phyloP scores from a whole-genome alignment of 2,888 invertebrate genomes.

The Tipula lateralis region DNA sequence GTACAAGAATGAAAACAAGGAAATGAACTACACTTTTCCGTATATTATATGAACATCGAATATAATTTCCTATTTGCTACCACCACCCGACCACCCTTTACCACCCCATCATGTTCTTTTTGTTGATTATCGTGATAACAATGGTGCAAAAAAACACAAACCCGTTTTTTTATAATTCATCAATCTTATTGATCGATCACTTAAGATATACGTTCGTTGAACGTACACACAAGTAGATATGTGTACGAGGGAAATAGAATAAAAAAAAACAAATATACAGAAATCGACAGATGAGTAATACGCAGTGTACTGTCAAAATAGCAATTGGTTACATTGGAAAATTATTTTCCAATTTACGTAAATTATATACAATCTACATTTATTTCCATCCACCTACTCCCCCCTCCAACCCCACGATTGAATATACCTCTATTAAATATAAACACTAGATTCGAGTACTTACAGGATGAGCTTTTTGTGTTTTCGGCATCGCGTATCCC shows the following conservation, averaged over 20 bases:
- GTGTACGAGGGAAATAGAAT: not conserved
- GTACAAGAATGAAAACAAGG: not conserved
- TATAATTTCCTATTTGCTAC: not conserved
- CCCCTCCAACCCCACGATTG: not conserved
- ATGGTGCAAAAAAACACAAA: not conserved
- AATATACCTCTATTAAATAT: not conserved
- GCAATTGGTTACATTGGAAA: not conserved
- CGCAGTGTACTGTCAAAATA: not conserved
- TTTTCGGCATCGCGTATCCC: not conserved
- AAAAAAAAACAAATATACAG: not conserved
- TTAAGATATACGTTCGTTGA: not conserved
- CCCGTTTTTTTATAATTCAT: not conserved
- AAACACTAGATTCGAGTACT: not conserved
- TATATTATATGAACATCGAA: not conserved
- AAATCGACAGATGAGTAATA: not conserved
- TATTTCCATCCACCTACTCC: not conserved
- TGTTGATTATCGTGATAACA: not conserved
- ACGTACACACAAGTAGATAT: not conserved
- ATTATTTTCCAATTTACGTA: constrained; percentile 15
- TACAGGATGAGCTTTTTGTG: not conserved
- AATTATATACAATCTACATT: not conserved
- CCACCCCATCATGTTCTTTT: no score
- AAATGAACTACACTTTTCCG: not conserved
- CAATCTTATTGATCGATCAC: constrained; percentile 19
- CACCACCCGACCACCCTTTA: not conserved